phyloP scores from a whole-genome alignment of 2,797 vertebrate genomes.

The Ciconia nigra region DNA sequence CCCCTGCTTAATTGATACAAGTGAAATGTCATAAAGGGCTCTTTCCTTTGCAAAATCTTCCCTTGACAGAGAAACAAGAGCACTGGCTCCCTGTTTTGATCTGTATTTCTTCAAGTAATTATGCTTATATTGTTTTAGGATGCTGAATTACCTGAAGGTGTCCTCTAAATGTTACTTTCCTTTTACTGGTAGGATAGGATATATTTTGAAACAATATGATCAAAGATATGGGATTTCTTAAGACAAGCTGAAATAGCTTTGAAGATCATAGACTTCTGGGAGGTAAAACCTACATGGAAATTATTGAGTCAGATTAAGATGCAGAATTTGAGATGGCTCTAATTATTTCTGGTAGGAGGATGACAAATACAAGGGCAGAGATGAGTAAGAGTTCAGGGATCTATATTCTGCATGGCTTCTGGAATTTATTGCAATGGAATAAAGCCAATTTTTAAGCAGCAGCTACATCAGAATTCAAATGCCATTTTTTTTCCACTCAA shows the following conservation, averaged over 20 bases:
- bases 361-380: neutral
- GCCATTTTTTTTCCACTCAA: neutral
- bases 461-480: neutral
- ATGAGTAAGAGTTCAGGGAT: neutral
- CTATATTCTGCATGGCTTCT: neutral
- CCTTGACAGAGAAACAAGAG: neutral
- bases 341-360: slow-evolving; percentile 6
- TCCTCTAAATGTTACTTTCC: neutral
- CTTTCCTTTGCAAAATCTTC: neutral
- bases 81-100: neutral
- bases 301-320: slow-evolving; percentile 24
- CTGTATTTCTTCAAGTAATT: neutral
- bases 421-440: neutral
- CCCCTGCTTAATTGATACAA: neutral
- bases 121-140: neutral
- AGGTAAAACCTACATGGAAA: neutral
- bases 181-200: neutral
- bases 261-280: neutral
- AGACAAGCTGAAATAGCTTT: neutral
- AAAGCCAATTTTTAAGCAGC: neutral
- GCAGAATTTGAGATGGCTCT: neutral
- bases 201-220: slow-evolving; percentile 20
- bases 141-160: neutral
- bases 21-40: neutral
- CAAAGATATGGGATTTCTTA: neutral